A percentile compares a stretch with the other conserved stretches of the same genome.
Conservation (phyloP, 2,888 invertebrate genomes). For the Scaptodrosophila latifasciaeformis region DNA sequence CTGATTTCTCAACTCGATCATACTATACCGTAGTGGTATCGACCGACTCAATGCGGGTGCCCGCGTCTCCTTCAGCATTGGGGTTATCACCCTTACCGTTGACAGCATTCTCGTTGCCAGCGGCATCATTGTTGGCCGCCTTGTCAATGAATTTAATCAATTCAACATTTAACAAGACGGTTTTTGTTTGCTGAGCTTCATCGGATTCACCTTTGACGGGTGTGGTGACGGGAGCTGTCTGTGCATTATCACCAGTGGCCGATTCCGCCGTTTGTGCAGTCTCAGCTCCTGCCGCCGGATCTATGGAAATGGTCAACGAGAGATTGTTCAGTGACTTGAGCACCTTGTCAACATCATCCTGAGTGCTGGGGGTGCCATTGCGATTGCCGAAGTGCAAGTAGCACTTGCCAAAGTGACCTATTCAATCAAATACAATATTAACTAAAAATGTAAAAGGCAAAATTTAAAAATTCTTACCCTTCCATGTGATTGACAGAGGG, state of each 20-base stretch:
- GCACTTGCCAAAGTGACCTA: slow-evolving; percentile 81
- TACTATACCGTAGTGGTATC: slow-evolving; percentile 75
- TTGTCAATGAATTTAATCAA: slow-evolving; percentile 67
- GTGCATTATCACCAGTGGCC: slow-evolving; percentile 27
- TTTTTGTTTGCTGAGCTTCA: slow-evolving; percentile 47
- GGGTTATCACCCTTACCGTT: slow-evolving; percentile 33
- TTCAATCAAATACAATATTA: slow-evolving; percentile 36
- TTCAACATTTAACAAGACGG: slow-evolving; percentile 70
- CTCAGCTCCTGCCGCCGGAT: slow-evolving; percentile 50
- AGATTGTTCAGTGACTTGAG: slow-evolving; percentile 72
- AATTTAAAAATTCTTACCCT: slow-evolving; percentile 72
- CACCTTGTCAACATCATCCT: slow-evolving; percentile 72
- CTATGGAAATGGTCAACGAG: slow-evolving; percentile 66
- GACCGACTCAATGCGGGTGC: slow-evolving; percentile 72
- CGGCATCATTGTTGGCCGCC: slow-evolving; percentile 34
- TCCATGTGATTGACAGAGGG: slow-evolving; percentile 86
- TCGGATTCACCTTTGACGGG: neutral
- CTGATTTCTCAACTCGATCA: slow-evolving; percentile 63
- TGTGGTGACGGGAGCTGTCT: neutral
- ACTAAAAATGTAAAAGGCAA: no score
- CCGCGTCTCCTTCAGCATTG: slow-evolving; percentile 48
- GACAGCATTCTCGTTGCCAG: slow-evolving; percentile 31
- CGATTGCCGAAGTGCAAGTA: slow-evolving; percentile 85
- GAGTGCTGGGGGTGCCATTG: slow-evolving; percentile 74
- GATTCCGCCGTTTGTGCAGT: slow-evolving; percentile 24